These are phyloP conservation scores for Silurus meridionalis DNA, from an alignment of 2,113 vertebrate genomes.

Conservation along the genomic window DNA sequence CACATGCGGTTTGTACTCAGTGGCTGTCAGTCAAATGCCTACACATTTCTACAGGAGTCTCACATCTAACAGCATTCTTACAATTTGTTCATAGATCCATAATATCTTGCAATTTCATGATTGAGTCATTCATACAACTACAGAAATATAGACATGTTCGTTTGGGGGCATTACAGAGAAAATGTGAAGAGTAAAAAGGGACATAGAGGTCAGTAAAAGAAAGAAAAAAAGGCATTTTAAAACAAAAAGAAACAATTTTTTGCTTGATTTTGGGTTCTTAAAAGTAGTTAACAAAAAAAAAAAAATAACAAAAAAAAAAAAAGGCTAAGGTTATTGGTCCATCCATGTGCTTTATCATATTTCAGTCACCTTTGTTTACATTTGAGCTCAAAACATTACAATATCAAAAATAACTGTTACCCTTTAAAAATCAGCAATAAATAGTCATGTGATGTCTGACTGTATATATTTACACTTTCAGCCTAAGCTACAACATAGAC, in stretches of 20 bases:
- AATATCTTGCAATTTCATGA: constrained; percentile 50
- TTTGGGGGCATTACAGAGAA: constrained; percentile 24
- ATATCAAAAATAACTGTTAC: constrained; percentile 80
- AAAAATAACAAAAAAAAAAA: neutral
- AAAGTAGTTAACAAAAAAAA: constrained; percentile 21
- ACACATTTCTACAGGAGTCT: constrained; percentile 73
- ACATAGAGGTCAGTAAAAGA: constrained; percentile 10
- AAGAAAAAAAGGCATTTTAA: constrained; percentile 11
- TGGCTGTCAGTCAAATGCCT: constrained; percentile 70
- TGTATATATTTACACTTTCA: constrained; percentile 74
- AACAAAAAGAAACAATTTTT: constrained; percentile 49
- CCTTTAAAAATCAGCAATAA: constrained; percentile 78
- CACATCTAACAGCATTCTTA: constrained; percentile 75
- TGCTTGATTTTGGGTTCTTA: constrained; percentile 61
- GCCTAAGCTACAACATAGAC: constrained; percentile 62
- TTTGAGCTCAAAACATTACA: constrained; percentile 67
- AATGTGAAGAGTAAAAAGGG: constrained; percentile 54
- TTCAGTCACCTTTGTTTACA: constrained; percentile 60
- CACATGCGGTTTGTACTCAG: constrained; percentile 85
- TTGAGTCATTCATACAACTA: constrained; percentile 16
- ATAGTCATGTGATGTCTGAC: constrained; percentile 73
- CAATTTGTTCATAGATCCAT: constrained; percentile 59
- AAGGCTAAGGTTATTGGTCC: constrained; percentile 66
- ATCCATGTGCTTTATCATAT: constrained; percentile 52
- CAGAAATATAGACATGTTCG: constrained; percentile 21